These are phyloP conservation scores for Isoperla grammatica DNA, from an alignment of 2,888 invertebrate genomes.

Conservation along the genomic window DNA sequence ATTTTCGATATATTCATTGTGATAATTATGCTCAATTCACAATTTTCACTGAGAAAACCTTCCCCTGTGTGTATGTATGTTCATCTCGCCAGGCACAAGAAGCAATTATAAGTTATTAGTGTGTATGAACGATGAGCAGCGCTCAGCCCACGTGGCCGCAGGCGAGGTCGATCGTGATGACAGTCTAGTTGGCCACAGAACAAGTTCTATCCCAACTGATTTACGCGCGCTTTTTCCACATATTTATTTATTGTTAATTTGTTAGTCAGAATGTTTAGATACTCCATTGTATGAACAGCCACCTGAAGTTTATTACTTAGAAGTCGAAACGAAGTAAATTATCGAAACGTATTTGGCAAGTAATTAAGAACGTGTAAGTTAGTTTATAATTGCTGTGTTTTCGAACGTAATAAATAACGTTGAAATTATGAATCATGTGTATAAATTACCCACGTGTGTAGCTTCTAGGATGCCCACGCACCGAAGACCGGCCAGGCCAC, in stretches of 20 bases:
- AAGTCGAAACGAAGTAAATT: background rate
- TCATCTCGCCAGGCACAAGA: too few relatives aligned
- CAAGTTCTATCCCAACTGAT: background rate
- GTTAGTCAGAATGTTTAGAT: constrained; percentile 4
- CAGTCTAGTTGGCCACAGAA: background rate
- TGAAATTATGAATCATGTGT: background rate
- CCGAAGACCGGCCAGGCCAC: too few relatives aligned
- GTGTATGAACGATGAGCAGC: too few relatives aligned
- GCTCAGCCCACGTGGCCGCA: background rate
- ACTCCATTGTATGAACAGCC: background rate
- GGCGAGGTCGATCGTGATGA: background rate
- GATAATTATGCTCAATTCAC: too few relatives aligned
- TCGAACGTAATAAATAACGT: constrained; percentile 1
- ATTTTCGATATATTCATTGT: too few relatives aligned
- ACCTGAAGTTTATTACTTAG: background rate
- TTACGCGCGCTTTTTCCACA: background rate
- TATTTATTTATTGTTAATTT: constrained; percentile 18
- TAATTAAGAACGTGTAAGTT: constrained; percentile 7
- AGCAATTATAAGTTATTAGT: too few relatives aligned
- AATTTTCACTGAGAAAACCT: too few relatives aligned
- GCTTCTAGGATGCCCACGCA: background rate
- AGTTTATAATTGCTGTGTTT: constrained; percentile 9
- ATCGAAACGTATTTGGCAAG: constrained; percentile 2
- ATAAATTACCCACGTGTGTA: background rate
- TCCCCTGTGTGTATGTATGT: too few relatives aligned